Base-by-base conservation (phyloP, 2,797 vertebrate genomes). In the Holocentrus rufus region DNA sequence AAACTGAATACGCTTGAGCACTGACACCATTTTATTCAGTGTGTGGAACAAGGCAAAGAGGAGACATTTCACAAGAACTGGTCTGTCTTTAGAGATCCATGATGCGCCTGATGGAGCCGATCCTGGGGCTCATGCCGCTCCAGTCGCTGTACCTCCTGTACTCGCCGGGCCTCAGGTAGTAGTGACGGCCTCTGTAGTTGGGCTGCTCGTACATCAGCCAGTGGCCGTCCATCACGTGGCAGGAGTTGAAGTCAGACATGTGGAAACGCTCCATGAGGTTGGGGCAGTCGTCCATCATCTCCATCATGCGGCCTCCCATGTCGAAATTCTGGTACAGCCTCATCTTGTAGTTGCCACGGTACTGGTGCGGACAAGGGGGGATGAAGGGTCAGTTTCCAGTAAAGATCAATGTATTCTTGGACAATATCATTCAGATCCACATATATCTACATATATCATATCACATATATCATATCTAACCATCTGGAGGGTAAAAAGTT, bases 161-260 rank as follows among this genome's bases (percentile, higher is more conserved):
- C 78, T 86, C 79, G 61, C 91, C 91, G 1, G 92, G 92, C 67
- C 69, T 85, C 66, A 93, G 62, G 85, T 93, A 92, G 80, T 83
- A 92, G 83, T 91, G 90, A 5, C 83, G 89, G 0, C 92, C 92
- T 73, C 77, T 91, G 87, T 92, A 93, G 87, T 91, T 77, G 13
- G 91, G 74, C 30, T 91, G 92, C 65, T 95, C 92, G 0, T 92
- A 93, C 72, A 93, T 90, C 62, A 94, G 80, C 90, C 94, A 94
- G 77, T 88, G 90, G 67, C 92, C 93, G 1, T 93, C 91, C 77
- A 92, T 86, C 82, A 93, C 88, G 0, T 61, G 87, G 81, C 94
- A 85, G 56, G 90, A 95, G 82, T 88, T 91, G 85, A 86, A 87
- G 74, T 93, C 87, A 27, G 74, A 78, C 63, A 89, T 75, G 27